phyloP scores from a whole-genome alignment of 2,113 vertebrate species.

The Oncorhynchus keta region DNA sequence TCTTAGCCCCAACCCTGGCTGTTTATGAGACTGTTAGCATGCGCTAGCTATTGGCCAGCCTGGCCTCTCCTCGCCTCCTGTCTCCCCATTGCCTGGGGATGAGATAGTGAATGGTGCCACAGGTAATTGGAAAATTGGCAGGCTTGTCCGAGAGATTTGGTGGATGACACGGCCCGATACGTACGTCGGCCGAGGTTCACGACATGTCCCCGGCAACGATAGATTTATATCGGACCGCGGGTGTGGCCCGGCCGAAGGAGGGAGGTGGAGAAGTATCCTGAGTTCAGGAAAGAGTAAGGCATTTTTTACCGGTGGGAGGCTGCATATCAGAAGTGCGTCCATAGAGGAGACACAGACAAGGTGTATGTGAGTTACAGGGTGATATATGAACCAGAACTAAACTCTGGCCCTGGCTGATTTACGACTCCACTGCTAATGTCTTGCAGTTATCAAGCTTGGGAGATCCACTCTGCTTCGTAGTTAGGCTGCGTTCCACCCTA shows the following conservation, averaged over 20 bases:
- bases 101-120: conserved; percentile 87
- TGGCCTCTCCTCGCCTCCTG: conserved; percentile 72
- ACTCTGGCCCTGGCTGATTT: conserved; percentile 29
- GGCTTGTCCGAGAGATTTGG: conserved; percentile 89
- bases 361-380: conserved; percentile 55
- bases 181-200: conserved; percentile 70
- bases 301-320: conserved; percentile 67
- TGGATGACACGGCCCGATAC: conserved; percentile 81
- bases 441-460: not conserved
- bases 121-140: conserved; percentile 98
- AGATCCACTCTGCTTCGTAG: conserved; percentile 1
- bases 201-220: conserved; percentile 71
- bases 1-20: not conserved
- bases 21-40: conserved; percentile 67
- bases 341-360: conserved; percentile 68
- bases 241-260: conserved; percentile 54
- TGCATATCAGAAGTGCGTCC: conserved; percentile 72
- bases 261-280: conserved; percentile 68
- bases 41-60: conserved; percentile 29
- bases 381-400: conserved; percentile 33
- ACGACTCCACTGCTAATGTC: conserved; percentile 6
- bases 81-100: conserved; percentile 85
- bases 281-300: conserved; percentile 70
- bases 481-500: no score
- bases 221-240: conserved; percentile 83